A percentile compares a stretch with the other conserved stretches of the same genome.
Conservation (phyloP, 1,140 invertebrate genomes). For the Drosophila obscura region DNA sequence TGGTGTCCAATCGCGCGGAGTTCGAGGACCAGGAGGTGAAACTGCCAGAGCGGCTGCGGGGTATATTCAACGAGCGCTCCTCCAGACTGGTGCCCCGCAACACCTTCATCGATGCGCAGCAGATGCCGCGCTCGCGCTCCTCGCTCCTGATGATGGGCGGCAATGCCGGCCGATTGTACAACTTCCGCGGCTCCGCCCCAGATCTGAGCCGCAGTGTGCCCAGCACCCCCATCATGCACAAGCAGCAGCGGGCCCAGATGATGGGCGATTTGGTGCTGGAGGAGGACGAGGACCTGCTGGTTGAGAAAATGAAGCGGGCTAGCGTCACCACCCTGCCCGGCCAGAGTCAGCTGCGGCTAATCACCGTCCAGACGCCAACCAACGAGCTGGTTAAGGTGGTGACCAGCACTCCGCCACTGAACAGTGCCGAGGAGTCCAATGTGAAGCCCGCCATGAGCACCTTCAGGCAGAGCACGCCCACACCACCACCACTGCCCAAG, state of each 20-base stretch:
- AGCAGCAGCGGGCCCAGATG: conserved; percentile 65
- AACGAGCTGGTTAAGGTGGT: conserved; percentile 71
- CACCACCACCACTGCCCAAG: conserved; percentile 32
- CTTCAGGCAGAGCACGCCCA: conserved; percentile 38
- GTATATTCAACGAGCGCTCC: conserved; percentile 84
- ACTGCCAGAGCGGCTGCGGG: conserved; percentile 83
- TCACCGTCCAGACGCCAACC: conserved; percentile 36
- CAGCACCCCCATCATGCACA: conserved; percentile 73
- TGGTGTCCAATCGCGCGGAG: conserved; percentile 84
- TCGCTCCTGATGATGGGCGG: conserved; percentile 82
- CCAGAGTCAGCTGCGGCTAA: conserved; percentile 51
- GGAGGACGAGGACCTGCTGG: conserved; percentile 59
- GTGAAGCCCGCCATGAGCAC: conserved; percentile 64
- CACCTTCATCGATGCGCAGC: conserved; percentile 84
- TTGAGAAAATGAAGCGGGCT: conserved; percentile 58
- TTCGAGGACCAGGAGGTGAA: conserved; percentile 84
- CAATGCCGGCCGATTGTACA: conserved; percentile 26
- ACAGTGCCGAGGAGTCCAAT: conserved; percentile 53
- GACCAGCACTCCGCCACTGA: conserved; percentile 50
- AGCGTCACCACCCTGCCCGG: conserved; percentile 57
- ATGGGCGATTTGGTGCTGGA: conserved; percentile 53
- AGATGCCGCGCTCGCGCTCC: conserved; percentile 84
- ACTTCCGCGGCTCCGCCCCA: conserved; percentile 78
- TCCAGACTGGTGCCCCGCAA: conserved; percentile 81
- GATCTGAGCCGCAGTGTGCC: conserved; percentile 82